These are phyloP conservation scores for Lytechinus pictus DNA, from an alignment of 35 echinoderm and acorn worm species.

Conservation along the genomic window DNA sequence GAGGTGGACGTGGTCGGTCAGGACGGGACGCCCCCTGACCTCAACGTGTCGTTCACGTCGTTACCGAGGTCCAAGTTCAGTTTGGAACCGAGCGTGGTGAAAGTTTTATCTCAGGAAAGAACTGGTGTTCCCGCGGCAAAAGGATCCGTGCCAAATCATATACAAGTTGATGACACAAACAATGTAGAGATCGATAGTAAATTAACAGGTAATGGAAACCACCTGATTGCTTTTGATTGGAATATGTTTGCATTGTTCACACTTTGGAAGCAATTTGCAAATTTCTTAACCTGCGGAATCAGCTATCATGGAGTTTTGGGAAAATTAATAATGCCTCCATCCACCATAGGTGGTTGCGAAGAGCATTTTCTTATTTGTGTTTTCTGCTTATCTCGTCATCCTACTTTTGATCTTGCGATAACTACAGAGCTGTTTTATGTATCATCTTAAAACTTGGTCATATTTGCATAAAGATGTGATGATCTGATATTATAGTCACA, in stretches of 20 bases:
- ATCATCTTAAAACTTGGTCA: no score
- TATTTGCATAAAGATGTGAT: no score
- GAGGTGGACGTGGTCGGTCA: constrained; percentile 93
- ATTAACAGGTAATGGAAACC: background rate
- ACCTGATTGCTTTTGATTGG: background rate
- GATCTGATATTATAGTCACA: no score
- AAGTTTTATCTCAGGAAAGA: constrained; percentile 50
- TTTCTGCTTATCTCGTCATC: no score
- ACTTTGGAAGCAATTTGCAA: background rate
- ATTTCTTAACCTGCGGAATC: background rate
- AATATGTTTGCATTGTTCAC: background rate
- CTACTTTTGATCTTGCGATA: no score
- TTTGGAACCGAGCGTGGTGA: constrained; percentile 65
- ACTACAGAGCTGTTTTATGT: no score
- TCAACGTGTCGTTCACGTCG: constrained; percentile 79
- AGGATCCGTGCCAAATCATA: background rate
- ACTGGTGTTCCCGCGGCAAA: constrained; percentile 28
- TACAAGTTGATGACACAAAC: constrained; percentile 27
- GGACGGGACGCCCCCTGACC: constrained; percentile 66
- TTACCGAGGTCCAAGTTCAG: constrained; percentile 76
- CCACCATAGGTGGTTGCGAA: no score
- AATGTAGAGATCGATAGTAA: constrained; percentile 9
- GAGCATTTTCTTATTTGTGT: no score
- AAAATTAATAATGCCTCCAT: background rate
- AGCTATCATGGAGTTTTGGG: background rate